phyloP scores from a whole-genome alignment of 2,113 vertebrate genomes.

The Thunnus thynnus region DNA sequence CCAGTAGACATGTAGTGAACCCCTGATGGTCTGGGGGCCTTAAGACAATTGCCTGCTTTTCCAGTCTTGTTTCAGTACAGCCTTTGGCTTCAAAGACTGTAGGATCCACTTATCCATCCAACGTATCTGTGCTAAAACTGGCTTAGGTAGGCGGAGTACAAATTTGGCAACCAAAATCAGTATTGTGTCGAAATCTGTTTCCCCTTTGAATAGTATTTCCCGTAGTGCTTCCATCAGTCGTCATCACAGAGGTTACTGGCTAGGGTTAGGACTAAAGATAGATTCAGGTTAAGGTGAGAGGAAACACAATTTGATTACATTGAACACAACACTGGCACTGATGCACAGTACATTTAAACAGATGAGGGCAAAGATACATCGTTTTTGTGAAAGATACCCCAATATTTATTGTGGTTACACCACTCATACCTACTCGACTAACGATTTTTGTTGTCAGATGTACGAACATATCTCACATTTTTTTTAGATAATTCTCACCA shows the following conservation, averaged over 20 bases:
- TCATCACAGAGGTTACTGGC: too few relatives aligned
- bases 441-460: background rate
- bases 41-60: too few relatives aligned
- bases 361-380: background rate
- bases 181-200: background rate
- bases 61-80: background rate
- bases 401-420: too few relatives aligned
- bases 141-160: background rate
- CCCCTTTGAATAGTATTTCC: background rate
- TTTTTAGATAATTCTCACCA: background rate
- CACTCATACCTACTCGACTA: too few relatives aligned
- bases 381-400: background rate
- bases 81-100: background rate
- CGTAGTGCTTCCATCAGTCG: background rate
- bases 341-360: background rate
- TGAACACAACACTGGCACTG: background rate
- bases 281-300: background rate
- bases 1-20: too few relatives aligned
- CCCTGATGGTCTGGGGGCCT: too few relatives aligned
- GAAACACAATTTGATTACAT: background rate
- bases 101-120: background rate
- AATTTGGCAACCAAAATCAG: background rate
- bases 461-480: background rate
- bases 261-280: background rate
- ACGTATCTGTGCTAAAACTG: background rate